Evolutionary conservation across 2,888 invertebrate species (phyloP).

Genomic region (Clanis bilineata): DNA sequence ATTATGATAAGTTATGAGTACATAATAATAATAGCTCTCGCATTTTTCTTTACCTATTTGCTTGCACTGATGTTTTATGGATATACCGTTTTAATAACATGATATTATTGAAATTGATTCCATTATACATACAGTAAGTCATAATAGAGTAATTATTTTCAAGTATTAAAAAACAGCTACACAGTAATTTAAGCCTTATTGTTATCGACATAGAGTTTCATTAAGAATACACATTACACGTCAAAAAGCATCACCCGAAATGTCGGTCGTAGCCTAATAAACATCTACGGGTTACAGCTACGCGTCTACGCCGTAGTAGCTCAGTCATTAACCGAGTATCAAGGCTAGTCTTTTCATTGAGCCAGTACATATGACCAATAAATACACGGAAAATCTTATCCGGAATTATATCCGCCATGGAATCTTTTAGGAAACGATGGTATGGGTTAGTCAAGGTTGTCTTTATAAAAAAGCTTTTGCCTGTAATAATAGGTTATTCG

Average conservation of each 20-base stretch:
- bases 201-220: background rate
- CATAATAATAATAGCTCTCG: too few species aligned
- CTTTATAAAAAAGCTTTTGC: background rate
- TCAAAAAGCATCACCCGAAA: background rate
- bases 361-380: conserved; percentile 45
- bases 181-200: too few species aligned
- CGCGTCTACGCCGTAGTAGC: conserved; percentile 38
- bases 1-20: too few species aligned
- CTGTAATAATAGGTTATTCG: background rate
- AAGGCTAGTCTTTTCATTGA: conserved; percentile 23
- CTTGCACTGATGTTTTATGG: too few species aligned
- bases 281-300: conserved; percentile 16
- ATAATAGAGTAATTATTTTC: too few species aligned
- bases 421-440: background rate
- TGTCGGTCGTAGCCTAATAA: conserved; percentile 1
- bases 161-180: too few species aligned
- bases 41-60: too few species aligned
- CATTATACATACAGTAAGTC: too few species aligned
- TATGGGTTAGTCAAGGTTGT: background rate
- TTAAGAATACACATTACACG: background rate
- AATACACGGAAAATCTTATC: conserved; percentile 70
- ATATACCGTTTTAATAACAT: too few species aligned
- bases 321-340: conserved; percentile 51
- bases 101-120: too few species aligned
- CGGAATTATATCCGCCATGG: conserved; percentile 52